Evolutionary conservation across 2,113 vertebrate species (phyloP).

Genomic region (Ameiurus melas): DNA sequence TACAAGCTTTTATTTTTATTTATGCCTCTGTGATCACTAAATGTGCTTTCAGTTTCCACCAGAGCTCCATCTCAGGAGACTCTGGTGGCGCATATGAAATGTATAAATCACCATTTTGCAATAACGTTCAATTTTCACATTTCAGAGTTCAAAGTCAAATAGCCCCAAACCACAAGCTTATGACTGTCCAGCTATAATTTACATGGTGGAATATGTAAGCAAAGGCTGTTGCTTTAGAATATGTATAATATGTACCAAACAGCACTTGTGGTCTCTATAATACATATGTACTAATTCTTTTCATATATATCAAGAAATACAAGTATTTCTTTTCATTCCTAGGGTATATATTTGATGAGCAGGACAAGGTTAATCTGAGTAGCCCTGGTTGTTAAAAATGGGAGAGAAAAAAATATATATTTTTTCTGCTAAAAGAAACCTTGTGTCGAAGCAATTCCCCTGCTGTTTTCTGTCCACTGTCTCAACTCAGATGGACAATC

Average conservation of each 20-base stretch:
- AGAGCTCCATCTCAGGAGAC: neutral
- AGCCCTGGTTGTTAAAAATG: neutral
- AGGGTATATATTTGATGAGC: neutral
- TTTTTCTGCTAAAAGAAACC: neutral
- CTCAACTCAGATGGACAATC: neutral
- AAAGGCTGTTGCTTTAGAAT: neutral
- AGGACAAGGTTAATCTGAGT: neutral
- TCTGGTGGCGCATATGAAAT: constrained; percentile 21
- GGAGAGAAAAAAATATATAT: neutral
- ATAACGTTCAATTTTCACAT: constrained; percentile 24
- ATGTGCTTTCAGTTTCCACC: neutral
- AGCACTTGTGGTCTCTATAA: neutral
- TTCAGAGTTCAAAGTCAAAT: constrained; percentile 14
- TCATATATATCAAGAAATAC: too few species aligned
- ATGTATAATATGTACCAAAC: neutral
- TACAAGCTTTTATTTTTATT: constrained; percentile 5
- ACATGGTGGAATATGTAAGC: neutral
- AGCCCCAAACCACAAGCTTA: constrained; percentile 6
- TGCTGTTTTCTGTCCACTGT: neutral
- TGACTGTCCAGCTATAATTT: neutral
- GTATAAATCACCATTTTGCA: constrained; percentile 6
- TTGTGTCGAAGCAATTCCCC: neutral
- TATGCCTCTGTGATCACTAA: constrained; percentile 3
- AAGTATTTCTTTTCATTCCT: neutral
- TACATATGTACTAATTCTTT: too few species aligned